These are phyloP conservation scores for Acromyrmex charruanus DNA, from an alignment of 1,140 invertebrate species.

Conservation along the genomic window DNA sequence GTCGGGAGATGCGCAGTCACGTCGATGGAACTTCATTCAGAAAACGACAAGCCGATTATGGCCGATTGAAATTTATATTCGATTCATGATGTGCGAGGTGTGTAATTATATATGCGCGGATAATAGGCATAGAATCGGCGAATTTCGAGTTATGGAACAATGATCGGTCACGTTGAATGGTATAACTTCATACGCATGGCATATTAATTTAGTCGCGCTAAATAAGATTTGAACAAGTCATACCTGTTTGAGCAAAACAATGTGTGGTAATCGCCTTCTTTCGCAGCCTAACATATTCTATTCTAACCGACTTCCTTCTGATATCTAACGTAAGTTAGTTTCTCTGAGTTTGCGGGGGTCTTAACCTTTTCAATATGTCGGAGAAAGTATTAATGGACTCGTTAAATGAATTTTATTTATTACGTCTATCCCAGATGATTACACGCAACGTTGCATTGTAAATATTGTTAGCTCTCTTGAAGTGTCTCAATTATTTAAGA, in stretches of 20 bases:
- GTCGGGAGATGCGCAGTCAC: conserved; percentile 35
- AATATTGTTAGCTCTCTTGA: conserved; percentile 13
- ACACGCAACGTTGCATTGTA: not conserved
- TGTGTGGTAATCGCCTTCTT: not conserved
- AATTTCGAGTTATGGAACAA: conserved; percentile 10
- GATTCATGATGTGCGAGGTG: conserved; percentile 10
- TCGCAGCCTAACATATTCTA: not conserved
- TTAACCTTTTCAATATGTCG: conserved; percentile 56
- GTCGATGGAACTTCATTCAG: conserved; percentile 58
- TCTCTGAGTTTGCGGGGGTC: conserved; percentile 50
- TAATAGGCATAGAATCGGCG: conserved; percentile 18
- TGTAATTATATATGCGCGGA: conserved; percentile 15
- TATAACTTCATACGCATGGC: not conserved
- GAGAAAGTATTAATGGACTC: conserved; percentile 58
- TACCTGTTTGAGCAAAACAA: not conserved
- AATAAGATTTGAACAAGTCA: conserved; percentile 20
- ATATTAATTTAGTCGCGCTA: conserved; percentile 33
- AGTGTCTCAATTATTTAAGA: not conserved
- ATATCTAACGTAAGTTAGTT: conserved; percentile 42
- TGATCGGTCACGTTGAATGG: not conserved
- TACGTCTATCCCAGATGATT: not conserved
- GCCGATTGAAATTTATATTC: conserved; percentile 43
- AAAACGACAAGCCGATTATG: conserved; percentile 50
- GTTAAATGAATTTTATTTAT: conserved; percentile 52
- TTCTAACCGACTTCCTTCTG: conserved; percentile 37